These are phyloP conservation scores for Nymphalis c-album DNA, from an alignment of 2,888 invertebrate species.

Conservation along the genomic window DNA sequence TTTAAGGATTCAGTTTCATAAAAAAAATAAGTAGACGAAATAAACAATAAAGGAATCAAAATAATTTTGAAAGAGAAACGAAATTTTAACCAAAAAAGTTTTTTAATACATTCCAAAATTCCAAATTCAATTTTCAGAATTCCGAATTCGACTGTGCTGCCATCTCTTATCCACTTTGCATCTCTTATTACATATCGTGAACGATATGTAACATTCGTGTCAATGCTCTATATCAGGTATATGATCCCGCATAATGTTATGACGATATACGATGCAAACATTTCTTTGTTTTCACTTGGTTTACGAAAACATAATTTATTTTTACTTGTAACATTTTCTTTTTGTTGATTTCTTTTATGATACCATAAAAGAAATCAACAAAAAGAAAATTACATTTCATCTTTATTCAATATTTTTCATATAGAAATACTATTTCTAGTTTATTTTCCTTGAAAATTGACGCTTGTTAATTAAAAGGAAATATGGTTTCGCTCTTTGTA, in stretches of 20 bases:
- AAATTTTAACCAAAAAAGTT: too few relatives aligned
- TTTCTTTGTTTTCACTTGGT: slow-evolving; percentile 21
- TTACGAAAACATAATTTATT: slow-evolving; percentile 7
- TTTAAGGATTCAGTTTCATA: too few relatives aligned
- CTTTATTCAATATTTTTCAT: too few relatives aligned
- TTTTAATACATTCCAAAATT: too few relatives aligned
- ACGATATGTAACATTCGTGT: background rate
- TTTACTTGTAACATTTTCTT: background rate
- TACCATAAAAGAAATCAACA: too few relatives aligned
- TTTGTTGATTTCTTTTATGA: background rate
- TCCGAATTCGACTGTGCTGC: background rate
- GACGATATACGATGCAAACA: slow-evolving; percentile 16
- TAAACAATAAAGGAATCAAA: too few relatives aligned
- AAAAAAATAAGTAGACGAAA: too few relatives aligned
- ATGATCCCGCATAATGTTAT: slow-evolving; percentile 26
- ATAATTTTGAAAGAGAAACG: too few relatives aligned
- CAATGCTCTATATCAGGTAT: slow-evolving; percentile 17
- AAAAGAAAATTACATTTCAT: too few relatives aligned
- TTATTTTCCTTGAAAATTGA: background rate
- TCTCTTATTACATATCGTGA: background rate
- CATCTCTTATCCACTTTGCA: background rate
- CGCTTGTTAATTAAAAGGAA: background rate
- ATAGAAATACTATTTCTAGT: background rate
- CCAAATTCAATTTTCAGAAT: too few relatives aligned
- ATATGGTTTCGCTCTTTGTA: too few relatives aligned